Evolutionary conservation across 2,113 vertebrate genomes (phyloP).

Genomic region (Salvelinus fontinalis): DNA sequence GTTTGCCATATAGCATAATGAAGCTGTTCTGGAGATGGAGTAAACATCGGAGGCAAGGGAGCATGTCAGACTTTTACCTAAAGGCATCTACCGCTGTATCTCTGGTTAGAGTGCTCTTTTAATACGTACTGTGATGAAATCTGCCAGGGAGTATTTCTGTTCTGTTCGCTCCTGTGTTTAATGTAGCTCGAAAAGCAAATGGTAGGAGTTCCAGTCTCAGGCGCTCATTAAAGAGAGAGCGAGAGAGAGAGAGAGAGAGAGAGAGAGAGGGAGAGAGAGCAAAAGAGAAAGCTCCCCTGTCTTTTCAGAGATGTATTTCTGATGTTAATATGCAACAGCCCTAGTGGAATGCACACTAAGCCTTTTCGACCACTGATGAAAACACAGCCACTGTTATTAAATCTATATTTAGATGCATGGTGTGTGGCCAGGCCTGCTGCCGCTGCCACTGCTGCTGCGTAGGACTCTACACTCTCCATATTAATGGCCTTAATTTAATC

Average conservation of each 20-base stretch:
- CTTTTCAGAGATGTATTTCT: slow-evolving; percentile 40
- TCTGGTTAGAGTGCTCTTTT: slow-evolving; percentile 56
- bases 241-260: slow-evolving; percentile 30
- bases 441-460: slow-evolving; percentile 36
- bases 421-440: slow-evolving; percentile 25
- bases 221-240: slow-evolving; percentile 61
- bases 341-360: slow-evolving; percentile 66
- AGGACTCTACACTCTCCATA: slow-evolving; percentile 56
- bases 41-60: not conserved
- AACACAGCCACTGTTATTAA: slow-evolving; percentile 65
- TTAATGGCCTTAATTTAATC: slow-evolving; percentile 69
- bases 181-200: slow-evolving; percentile 74
- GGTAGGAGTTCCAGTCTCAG: slow-evolving; percentile 62
- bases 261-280: slow-evolving; percentile 33
- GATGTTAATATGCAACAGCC: slow-evolving; percentile 38
- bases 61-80: slow-evolving; percentile 39
- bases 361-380: slow-evolving; percentile 58
- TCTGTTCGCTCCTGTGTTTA: slow-evolving; percentile 54
- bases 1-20: slow-evolving; percentile 22
- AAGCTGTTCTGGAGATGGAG: slow-evolving; percentile 21
- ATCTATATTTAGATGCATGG: slow-evolving; percentile 73
- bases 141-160: slow-evolving; percentile 61
- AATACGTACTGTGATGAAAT: slow-evolving; percentile 66
- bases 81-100: slow-evolving; percentile 44
- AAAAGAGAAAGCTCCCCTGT: slow-evolving; percentile 20